phyloP scores from a whole-genome alignment of 2,797 vertebrate genomes.

The Sciurus vulgaris region DNA sequence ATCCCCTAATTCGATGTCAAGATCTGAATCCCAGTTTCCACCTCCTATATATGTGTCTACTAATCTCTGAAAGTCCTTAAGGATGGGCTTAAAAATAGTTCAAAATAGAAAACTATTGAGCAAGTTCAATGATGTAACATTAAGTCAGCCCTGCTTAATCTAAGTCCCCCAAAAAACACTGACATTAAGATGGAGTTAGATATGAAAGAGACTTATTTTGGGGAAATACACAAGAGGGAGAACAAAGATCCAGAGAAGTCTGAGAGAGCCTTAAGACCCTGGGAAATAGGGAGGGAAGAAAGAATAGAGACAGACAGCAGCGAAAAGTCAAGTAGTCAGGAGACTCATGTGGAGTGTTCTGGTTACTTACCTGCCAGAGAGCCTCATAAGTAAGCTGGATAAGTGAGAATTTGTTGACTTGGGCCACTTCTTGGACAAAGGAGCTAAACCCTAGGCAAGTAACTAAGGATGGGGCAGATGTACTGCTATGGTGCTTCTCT shows the following conservation, averaged over 20 bases:
- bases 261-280: background rate
- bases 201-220: background rate
- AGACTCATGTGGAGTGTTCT: background rate
- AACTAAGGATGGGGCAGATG: background rate
- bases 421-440: background rate
- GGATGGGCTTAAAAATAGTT: background rate
- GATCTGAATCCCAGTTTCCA: background rate
- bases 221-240: background rate
- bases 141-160: background rate
- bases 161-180: background rate
- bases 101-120: background rate
- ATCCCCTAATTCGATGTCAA: background rate
- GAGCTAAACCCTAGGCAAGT: background rate
- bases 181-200: background rate
- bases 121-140: background rate
- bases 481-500: background rate
- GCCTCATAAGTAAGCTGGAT: background rate
- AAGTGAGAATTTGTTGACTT: background rate
- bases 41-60: background rate
- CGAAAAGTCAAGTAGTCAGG: background rate
- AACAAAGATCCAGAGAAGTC: background rate
- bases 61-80: background rate
- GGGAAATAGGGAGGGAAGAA: background rate
- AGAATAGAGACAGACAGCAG: fast-evolving
- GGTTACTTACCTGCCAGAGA: background rate